Evolutionary conservation across 92 coral and sea anemone genomes (phyloP), one percentile per base, ranked within the genome.

Genomic region (Actinostola sp.): DNA sequence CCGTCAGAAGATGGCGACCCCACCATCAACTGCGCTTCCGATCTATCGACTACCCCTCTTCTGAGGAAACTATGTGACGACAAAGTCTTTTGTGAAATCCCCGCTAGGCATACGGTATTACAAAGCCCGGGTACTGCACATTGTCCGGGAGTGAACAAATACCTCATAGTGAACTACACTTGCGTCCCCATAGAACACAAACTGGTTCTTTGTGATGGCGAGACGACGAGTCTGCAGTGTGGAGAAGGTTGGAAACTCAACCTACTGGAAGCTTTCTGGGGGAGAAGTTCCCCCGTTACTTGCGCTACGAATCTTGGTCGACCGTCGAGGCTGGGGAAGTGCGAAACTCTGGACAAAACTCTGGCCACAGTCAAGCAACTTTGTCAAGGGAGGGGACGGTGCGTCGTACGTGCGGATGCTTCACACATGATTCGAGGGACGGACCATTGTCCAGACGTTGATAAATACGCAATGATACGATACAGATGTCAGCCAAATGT

Each of bases 1-100:
- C 94, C 98, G 26, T 93, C 98, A 10, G 98, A 93, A 44, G 98
- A 93, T 68, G 98, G 98, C 15, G 98, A 93, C 31, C 97, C 91
- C 14, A 70, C 75, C 58, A 82, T 77, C 24, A 84, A 80, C 76
- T 93, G 98, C 69, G 79, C 35, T 20, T 65, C 73, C 38, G 93
- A 81, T 63, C 69, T 77, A 8, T 71, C 93, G 28, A 87, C 93
- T 14, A 87, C 91, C 0, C 81, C 84, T 35, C 84, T 95, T 30
- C 83, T 95, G 54, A 77, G 84, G 33, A 83, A 83, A 12, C 91
- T 95, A 64, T 95, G 99, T 32, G 97, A 95, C 66, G 92, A 90
- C 26, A 82, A 87, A 46, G 92, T 77, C 16, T 79, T 86, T 54
- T 95, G 99, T 54, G 93, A 91, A 58, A 80, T 95, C 55, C 84